Evolutionary conservation across 2,888 invertebrate genomes (phyloP).

Genomic region (Torymus aiolomorphi): DNA sequence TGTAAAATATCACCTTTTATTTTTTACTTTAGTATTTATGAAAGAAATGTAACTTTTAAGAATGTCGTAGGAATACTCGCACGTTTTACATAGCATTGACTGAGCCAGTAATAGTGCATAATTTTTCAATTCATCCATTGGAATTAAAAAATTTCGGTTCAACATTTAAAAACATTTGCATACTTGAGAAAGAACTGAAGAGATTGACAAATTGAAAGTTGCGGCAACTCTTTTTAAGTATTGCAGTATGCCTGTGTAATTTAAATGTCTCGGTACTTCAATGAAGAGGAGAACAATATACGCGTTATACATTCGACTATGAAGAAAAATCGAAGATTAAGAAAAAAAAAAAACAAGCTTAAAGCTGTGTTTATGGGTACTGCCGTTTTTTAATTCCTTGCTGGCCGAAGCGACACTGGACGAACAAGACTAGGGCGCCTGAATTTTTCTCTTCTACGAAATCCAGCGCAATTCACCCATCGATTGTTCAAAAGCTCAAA

Average conservation of each 20-base stretch:
- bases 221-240: conserved; percentile 25
- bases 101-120: too few relatives aligned
- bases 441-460: conserved; percentile 22
- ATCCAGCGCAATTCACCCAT: conserved; percentile 1
- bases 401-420: conserved; percentile 19
- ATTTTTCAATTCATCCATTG: too few relatives aligned
- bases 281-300: conserved; percentile 10
- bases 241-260: conserved; percentile 50
- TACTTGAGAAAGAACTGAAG: conserved; percentile 32
- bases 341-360: conserved; percentile 11
- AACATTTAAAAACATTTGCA: conserved; percentile 14
- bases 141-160: not conserved
- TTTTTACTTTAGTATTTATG: too few relatives aligned
- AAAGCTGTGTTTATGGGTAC: conserved; percentile 29
- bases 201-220: conserved; percentile 34
- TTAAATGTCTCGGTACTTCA: conserved; percentile 37
- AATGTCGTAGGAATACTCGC: conserved; percentile 1
- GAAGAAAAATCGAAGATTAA: not conserved
- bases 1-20: not conserved
- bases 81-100: not conserved
- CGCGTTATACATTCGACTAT: not conserved
- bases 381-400: conserved; percentile 32
- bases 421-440: not conserved
- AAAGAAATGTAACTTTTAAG: too few relatives aligned
- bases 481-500: conserved; percentile 32